Base-by-base conservation (phyloP, 2,113 vertebrate species). In the Pseudorasbora parva region DNA sequence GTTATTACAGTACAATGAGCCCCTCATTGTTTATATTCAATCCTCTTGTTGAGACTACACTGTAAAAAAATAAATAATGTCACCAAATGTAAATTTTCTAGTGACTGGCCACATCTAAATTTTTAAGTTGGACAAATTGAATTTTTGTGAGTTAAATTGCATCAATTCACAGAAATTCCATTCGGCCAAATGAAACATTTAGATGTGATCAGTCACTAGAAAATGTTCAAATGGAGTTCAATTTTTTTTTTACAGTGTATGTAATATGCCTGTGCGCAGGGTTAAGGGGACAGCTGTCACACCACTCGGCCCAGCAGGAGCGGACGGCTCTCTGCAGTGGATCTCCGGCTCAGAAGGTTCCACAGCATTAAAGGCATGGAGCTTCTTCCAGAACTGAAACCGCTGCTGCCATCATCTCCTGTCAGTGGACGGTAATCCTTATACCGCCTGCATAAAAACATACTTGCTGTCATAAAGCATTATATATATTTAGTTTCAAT, bases 221-320 rank as follows among this genome's bases (percentile, higher is more conserved):
- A n/a, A n/a, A n/a, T n/a, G n/a, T n/a, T n/a, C n/a, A n/a, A n/a
- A n/a, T n/a, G n/a, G n/a, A n/a, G n/a, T n/a, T n/a, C n/a, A n/a
- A n/a, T n/a, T n/a, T n/a, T n/a, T n/a, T n/a, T n/a, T n/a, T n/a
- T n/a, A n/a, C n/a, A 37, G 77, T 27, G 3, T 4, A 25, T 68
- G 84, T 37, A 57, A 51, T 43, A 43, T 60, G 82, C 23, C 72
- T 59, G 30, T 30, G 33, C 30, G 27, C 60, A 33, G 27, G 30
- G 33, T 37, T 37, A 37, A 64, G 54, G 2, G 54, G 19, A 2
- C 54, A 8, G 54, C 59, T 57, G 68, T 89, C 89, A 98, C 86
- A 96, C 95, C 76, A 95, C 90, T 54, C 94, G 93, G 54, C 95
- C 93, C 30, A 93, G 94, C 83, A 98, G 95, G 76, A 98, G 93